A percentile compares a stretch with the other conserved stretches of the same genome.
Evolutionary conservation across 1,140 invertebrate species (phyloP).

Genomic region (Trinorchestia longiramus): DNA sequence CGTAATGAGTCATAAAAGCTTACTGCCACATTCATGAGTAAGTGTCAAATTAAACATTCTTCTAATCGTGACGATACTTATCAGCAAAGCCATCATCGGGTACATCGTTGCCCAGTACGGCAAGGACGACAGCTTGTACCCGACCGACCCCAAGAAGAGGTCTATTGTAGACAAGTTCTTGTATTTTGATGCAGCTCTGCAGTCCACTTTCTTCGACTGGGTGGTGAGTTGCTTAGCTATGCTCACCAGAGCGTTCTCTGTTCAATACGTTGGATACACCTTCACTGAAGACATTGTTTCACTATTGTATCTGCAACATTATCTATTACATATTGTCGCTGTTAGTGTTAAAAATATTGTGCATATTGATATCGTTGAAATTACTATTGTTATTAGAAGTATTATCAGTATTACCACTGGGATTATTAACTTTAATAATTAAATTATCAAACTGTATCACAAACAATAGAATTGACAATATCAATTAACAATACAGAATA

Average conservation of each 20-base stretch:
- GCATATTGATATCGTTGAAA: neutral
- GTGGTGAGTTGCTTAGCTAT: neutral
- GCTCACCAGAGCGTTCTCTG: neutral
- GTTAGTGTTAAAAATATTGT: neutral
- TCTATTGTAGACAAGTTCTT: slow-evolving; percentile 36
- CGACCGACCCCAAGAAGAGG: slow-evolving; percentile 17
- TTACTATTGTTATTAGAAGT: neutral
- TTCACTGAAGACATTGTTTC: neutral
- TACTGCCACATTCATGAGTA: too few relatives aligned
- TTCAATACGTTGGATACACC: neutral
- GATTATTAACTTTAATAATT: too few relatives aligned
- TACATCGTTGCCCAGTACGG: slow-evolving; percentile 46
- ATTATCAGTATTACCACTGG: too few relatives aligned
- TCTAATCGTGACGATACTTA: neutral
- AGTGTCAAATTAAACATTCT: too few relatives aligned
- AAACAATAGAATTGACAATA: too few relatives aligned
- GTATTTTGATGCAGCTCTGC: slow-evolving; percentile 11
- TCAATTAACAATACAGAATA: too few relatives aligned
- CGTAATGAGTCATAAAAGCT: too few relatives aligned
- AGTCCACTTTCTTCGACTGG: neutral
- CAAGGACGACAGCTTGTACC: slow-evolving; percentile 54
- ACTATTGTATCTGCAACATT: neutral
- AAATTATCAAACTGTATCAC: too few relatives aligned
- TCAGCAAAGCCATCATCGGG: slow-evolving; percentile 34
- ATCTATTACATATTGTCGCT: neutral